phyloP scores from a whole-genome alignment of 2,797 vertebrate genomes.

The Lithobates pipiens region DNA sequence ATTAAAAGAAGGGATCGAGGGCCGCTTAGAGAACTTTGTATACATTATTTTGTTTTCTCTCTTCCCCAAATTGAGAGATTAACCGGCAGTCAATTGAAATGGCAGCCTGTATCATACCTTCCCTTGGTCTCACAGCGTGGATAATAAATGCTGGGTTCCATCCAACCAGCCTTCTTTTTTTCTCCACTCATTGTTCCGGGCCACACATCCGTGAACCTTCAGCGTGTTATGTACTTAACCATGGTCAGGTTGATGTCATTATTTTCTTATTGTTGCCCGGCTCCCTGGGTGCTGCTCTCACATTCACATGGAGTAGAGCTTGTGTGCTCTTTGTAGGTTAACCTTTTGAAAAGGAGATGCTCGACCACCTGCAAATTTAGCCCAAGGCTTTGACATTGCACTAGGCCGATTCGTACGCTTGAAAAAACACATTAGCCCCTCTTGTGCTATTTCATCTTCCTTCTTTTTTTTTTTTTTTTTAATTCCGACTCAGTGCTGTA shows the following conservation, averaged over 20 bases:
- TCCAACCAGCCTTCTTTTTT: constrained; percentile 79
- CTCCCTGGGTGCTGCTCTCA: constrained; percentile 86
- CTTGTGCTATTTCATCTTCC: constrained; percentile 73
- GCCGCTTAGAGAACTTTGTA: constrained; percentile 52
- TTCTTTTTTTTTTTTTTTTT: constrained; percentile 65
- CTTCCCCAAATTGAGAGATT: constrained; percentile 84
- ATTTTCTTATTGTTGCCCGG: constrained; percentile 89
- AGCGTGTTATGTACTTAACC: constrained; percentile 91
- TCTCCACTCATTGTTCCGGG: constrained; percentile 84
- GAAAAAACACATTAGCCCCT: constrained; percentile 79
- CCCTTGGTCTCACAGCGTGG: constrained; percentile 84
- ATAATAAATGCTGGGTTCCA: constrained; percentile 86
- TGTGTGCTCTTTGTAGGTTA: constrained; percentile 86
- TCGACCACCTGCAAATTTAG: constrained; percentile 86
- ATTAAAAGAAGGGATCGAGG: constrained; percentile 77
- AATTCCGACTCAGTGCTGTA: constrained; percentile 75
- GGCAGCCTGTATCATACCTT: constrained; percentile 84
- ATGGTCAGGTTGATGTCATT: constrained; percentile 91
- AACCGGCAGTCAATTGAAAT: constrained; percentile 88
- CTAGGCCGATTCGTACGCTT: constrained; percentile 77
- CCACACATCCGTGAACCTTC: constrained; percentile 89
- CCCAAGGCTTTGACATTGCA: constrained; percentile 78
- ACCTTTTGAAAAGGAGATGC: constrained; percentile 86
- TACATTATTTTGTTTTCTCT: constrained; percentile 67
- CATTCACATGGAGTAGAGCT: constrained; percentile 80